A percentile compares a stretch with the other conserved stretches of the same genome.
These are phyloP conservation scores for Muntiacus muntjak DNA, from an alignment of 2,113 vertebrate genomes.

Conservation along the genomic window DNA sequence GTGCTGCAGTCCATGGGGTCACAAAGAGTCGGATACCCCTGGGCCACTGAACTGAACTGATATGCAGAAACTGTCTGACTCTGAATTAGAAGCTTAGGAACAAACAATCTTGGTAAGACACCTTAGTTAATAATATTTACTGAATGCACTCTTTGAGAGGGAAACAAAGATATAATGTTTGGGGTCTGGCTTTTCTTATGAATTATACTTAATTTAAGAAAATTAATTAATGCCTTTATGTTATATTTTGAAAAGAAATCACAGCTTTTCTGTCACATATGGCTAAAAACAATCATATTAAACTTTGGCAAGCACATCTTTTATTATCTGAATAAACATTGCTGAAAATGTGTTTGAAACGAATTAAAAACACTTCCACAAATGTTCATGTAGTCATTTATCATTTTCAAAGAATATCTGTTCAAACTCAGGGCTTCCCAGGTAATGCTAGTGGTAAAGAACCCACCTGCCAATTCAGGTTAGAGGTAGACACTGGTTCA, in stretches of 20 bases:
- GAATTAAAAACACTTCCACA: not conserved
- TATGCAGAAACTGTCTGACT: not conserved
- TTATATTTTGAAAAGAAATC: conserved; percentile 9
- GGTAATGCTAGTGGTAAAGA: not conserved
- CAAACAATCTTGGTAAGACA: conserved; percentile 1
- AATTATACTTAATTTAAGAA: not conserved
- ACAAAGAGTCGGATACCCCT: not conserved
- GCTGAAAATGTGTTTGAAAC: conserved; percentile 23
- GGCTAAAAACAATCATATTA: conserved; percentile 33
- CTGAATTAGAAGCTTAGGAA: conserved; percentile 3
- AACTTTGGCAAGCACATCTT: not conserved
- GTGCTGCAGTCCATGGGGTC: not conserved
- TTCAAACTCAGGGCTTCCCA: not conserved
- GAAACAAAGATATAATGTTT: not conserved
- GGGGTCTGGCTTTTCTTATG: not conserved
- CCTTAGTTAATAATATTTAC: not conserved
- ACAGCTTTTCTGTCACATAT: not conserved
- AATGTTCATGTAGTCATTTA: not conserved
- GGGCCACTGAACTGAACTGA: not conserved
- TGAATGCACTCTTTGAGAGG: not conserved
- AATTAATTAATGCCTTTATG: not conserved
- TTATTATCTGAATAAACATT: conserved; percentile 38
- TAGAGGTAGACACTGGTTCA: not conserved
- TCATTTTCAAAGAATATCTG: conserved; percentile 2
- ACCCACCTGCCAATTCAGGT: not conserved